Evolutionary conservation across 2,113 vertebrate genomes (phyloP).

Genomic region (Lipophrys pholis): DNA sequence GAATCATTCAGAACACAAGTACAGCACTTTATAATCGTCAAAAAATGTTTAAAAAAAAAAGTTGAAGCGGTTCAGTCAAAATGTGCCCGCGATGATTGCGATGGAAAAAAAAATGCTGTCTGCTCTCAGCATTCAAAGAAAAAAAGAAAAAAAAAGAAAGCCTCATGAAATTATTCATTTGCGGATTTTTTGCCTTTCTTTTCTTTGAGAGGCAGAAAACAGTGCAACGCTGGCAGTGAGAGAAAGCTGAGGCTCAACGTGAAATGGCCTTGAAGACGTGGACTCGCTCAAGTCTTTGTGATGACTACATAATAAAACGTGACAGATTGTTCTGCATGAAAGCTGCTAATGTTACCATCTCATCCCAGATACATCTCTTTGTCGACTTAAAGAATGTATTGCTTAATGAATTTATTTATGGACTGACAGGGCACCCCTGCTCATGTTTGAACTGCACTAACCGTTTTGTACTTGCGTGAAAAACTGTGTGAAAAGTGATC

Average conservation of each 20-base stretch:
- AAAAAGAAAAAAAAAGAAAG: slow-evolving; percentile 13
- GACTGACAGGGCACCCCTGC: slow-evolving; percentile 20
- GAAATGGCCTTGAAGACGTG: slow-evolving; percentile 48
- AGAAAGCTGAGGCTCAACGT: slow-evolving; percentile 1
- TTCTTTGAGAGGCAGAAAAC: slow-evolving; percentile 25
- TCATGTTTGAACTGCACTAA: slow-evolving; percentile 21
- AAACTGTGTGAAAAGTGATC: slow-evolving; percentile 10
- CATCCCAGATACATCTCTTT: slow-evolving; percentile 35
- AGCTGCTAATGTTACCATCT: slow-evolving; percentile 31
- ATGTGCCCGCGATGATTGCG: slow-evolving; percentile 27
- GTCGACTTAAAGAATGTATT: slow-evolving; percentile 47
- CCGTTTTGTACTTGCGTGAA: not conserved
- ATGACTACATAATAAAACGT: slow-evolving; percentile 62
- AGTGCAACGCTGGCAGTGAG: slow-evolving; percentile 6
- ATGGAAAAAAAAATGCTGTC: slow-evolving; percentile 16
- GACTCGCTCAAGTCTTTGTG: slow-evolving; percentile 46
- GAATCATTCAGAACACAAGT: slow-evolving; percentile 47
- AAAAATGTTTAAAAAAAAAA: slow-evolving; percentile 2
- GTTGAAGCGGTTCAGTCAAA: slow-evolving; percentile 43
- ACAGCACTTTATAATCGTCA: slow-evolving; percentile 31
- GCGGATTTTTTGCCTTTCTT: not conserved
- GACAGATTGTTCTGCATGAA: slow-evolving; percentile 44
- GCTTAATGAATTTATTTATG: slow-evolving; percentile 36
- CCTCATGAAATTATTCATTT: slow-evolving; percentile 53
- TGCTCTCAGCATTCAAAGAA: slow-evolving; percentile 14